Evolutionary conservation across 2,888 invertebrate species (phyloP).

Genomic region (Matsumyia berberina): DNA sequence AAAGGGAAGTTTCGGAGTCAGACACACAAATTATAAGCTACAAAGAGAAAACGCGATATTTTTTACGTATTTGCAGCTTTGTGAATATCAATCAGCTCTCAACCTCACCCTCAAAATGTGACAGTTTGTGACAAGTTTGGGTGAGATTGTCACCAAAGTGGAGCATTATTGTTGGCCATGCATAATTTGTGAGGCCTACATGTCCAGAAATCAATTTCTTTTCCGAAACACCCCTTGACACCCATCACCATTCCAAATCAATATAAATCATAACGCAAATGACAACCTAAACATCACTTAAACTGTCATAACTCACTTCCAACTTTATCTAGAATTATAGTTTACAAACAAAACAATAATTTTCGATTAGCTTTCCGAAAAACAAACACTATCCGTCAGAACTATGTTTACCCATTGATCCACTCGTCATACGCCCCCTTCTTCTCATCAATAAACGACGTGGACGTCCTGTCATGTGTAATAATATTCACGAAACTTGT

Average conservation of each 20-base stretch:
- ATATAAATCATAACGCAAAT: neutral
- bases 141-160: too few species aligned
- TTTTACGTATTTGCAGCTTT: too few species aligned
- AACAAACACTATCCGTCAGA: conserved; percentile 6
- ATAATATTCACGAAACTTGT: conserved; percentile 54
- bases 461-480: conserved; percentile 42
- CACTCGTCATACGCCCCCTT: neutral
- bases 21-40: too few species aligned
- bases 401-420: conserved; percentile 8
- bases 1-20: too few species aligned
- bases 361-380: conserved; percentile 1
- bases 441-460: conserved; percentile 31
- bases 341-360: conserved; percentile 11
- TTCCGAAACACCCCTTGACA: neutral
- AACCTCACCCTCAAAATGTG: too few species aligned
- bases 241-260: conserved; percentile 2
- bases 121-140: too few species aligned
- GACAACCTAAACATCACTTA: too few species aligned
- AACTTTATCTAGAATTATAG: neutral
- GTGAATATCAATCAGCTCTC: too few species aligned
- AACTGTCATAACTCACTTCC: neutral
- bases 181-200: too few species aligned
- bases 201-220: too few species aligned
- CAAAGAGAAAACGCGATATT: too few species aligned
- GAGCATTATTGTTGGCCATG: too few species aligned